Percentiles rank a stretch among this genome's conserved stretches.
Conservation (phyloP, 2,113 vertebrate species). For the Gavia stellata region DNA sequence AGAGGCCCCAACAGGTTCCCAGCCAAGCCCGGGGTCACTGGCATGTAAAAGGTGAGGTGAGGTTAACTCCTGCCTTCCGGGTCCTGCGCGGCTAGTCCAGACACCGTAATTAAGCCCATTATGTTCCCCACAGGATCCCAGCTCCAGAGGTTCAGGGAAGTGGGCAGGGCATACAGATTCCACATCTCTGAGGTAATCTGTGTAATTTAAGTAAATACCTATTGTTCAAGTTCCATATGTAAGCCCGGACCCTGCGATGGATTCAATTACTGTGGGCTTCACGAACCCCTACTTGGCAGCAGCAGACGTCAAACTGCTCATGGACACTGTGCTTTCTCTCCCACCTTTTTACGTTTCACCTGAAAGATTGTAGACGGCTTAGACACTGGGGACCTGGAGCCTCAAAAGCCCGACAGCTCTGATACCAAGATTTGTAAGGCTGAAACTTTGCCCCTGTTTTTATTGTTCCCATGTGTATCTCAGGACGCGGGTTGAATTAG, state of each 20-base stretch:
- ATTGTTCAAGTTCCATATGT: conserved; percentile 42
- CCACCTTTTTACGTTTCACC: accelerated
- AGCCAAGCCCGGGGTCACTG: conserved; percentile 1
- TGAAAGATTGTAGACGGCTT: not conserved
- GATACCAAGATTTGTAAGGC: not conserved
- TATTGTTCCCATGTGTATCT: not conserved
- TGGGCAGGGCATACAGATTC: conserved; percentile 33
- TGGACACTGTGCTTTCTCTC: accelerated
- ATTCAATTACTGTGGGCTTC: not conserved
- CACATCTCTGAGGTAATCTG: conserved; percentile 50
- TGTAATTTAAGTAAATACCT: conserved; percentile 45
- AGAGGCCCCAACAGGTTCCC: not conserved
- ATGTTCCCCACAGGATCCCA: conserved; percentile 51
- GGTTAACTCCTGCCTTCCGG: conserved; percentile 59
- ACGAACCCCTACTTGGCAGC: not conserved
- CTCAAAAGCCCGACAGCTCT: not conserved
- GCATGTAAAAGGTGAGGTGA: conserved; percentile 52
- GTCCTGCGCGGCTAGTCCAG: conserved; percentile 38
- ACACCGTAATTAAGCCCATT: conserved; percentile 59
- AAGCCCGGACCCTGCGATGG: not conserved
- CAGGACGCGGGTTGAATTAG: not conserved
- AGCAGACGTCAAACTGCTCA: not conserved
- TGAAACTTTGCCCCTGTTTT: not conserved
- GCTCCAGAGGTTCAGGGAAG: conserved; percentile 39
- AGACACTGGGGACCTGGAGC: not conserved